A percentile compares a stretch with the other conserved stretches of the same genome.
Evolutionary conservation across 2,113 vertebrate genomes (phyloP).

Genomic region (Sinocyclocheilus anshuiensis): DNA sequence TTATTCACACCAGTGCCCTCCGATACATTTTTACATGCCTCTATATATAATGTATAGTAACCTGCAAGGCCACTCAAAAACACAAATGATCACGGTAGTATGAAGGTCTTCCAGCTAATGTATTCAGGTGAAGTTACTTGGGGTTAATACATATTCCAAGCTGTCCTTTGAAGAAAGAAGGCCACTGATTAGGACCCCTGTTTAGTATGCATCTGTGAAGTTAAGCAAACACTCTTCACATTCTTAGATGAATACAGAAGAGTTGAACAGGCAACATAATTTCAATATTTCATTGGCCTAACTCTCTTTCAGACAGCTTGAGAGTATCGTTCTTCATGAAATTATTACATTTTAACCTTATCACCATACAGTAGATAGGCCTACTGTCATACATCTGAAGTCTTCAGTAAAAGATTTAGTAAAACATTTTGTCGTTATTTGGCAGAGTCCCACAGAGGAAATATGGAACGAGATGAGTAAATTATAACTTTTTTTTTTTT

Average conservation of each 20-base stretch:
- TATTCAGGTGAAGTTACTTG: background rate
- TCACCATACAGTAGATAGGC: no score
- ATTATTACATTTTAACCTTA: constrained; percentile 38
- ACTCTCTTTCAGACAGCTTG: background rate
- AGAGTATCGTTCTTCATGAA: background rate
- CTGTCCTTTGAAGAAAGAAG: background rate
- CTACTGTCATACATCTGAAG: no score
- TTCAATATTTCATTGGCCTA: background rate
- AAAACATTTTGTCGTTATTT: background rate
- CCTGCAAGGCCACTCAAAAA: constrained; percentile 38
- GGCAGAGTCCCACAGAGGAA: constrained; percentile 50
- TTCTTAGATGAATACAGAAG: constrained; percentile 30
- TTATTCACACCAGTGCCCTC: constrained; percentile 64
- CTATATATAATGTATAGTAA: constrained; percentile 66
- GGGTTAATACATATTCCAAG: background rate
- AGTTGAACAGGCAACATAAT: background rate
- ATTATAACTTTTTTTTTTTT: background rate
- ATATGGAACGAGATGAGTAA: constrained; percentile 69
- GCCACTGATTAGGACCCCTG: background rate
- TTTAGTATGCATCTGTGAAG: background rate
- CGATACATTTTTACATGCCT: constrained; percentile 56
- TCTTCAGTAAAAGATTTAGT: no score
- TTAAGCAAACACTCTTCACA: background rate
- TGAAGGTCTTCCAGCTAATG: constrained; percentile 18
- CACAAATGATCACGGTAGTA: constrained; percentile 6